Evolutionary conservation across 2,888 invertebrate species (phyloP).

Genomic region (Coronaproctus castanopsis): DNA sequence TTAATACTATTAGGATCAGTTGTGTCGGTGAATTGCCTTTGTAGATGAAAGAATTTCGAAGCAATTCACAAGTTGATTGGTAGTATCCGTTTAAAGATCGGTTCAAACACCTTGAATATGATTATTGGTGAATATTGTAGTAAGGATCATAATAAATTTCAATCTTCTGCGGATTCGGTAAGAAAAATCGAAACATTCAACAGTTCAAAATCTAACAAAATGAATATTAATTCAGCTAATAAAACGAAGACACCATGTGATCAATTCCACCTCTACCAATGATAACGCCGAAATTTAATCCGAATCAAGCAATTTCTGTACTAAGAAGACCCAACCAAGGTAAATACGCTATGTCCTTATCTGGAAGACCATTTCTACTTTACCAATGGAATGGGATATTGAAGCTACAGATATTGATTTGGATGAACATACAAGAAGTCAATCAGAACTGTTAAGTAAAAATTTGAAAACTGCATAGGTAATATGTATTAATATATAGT

Average conservation of each 20-base stretch:
- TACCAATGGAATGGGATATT: conserved; percentile 13
- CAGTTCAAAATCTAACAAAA: conserved; percentile 7
- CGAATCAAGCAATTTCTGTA: conserved; percentile 15
- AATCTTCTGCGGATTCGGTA: too few species aligned
- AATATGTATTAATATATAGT: too few species aligned
- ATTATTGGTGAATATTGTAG: too few species aligned
- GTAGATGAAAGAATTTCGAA: too few species aligned
- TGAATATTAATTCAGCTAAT: background rate
- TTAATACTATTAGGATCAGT: too few species aligned
- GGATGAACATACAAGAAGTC: conserved; percentile 12
- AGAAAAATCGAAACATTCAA: too few species aligned
- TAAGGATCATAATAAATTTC: too few species aligned
- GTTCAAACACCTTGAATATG: too few species aligned
- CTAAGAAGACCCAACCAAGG: conserved; percentile 16
- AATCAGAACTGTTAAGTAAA: conserved; percentile 4
- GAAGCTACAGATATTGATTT: conserved; percentile 10
- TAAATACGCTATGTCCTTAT: conserved; percentile 15
- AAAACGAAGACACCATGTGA: conserved; percentile 13
- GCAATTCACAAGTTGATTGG: too few species aligned
- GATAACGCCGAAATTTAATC: conserved; percentile 16
- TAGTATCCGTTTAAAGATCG: too few species aligned
- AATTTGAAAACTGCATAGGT: conserved; percentile 11
- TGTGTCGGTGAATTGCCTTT: too few species aligned
- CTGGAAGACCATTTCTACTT: conserved; percentile 15
- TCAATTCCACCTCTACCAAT: conserved; percentile 5